A percentile compares a stretch with the other conserved stretches of the same genome.
Evolutionary conservation across 2,113 vertebrate species (phyloP).

Genomic region (Nettapus auritus): DNA sequence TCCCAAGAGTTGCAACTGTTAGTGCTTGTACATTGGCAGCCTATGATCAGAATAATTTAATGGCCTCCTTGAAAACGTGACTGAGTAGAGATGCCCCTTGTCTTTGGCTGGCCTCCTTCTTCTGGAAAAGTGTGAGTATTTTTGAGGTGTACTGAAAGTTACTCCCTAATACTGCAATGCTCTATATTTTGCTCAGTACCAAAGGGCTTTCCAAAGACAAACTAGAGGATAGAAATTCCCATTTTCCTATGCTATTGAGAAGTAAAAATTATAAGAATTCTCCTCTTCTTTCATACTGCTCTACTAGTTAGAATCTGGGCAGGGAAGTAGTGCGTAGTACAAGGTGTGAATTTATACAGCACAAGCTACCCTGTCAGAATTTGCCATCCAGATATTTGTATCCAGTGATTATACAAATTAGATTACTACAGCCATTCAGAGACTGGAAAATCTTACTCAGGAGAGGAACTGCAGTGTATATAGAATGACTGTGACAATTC

Average conservation of each 20-base stretch:
- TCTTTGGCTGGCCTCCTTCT: not conserved
- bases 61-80: not conserved
- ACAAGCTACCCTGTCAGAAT: not conserved
- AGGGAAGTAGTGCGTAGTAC: not conserved
- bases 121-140: not conserved
- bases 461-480: not conserved
- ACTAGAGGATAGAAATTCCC: not conserved
- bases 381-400: not conserved
- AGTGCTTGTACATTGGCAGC: constrained; percentile 5
- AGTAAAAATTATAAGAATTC: not conserved
- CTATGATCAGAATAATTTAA: not conserved
- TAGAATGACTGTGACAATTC: not conserved
- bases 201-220: not conserved
- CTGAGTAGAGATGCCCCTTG: not conserved
- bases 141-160: not conserved
- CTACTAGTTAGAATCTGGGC: not conserved
- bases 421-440: not conserved
- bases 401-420: not conserved
- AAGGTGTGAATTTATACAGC: not conserved
- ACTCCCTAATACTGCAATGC: not conserved
- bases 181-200: not conserved
- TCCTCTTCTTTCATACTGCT: not conserved
- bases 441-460: not conserved
- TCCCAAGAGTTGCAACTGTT: constrained; percentile 2
- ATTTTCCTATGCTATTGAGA: not conserved